These are phyloP conservation scores for Thaumatotibia leucotreta DNA, from an alignment of 1,140 invertebrate species.

Conservation along the genomic window DNA sequence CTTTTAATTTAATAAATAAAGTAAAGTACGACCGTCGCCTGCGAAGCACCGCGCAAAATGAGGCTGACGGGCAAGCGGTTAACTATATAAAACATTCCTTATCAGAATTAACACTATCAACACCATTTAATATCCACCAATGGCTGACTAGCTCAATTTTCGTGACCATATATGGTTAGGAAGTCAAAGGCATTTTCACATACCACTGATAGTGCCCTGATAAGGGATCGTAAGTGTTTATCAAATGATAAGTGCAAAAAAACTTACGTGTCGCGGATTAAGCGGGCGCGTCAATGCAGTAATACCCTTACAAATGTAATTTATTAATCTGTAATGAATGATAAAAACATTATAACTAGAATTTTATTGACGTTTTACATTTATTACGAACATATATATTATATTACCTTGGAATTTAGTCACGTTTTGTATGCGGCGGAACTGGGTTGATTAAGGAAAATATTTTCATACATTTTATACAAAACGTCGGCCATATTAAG, in stretches of 20 bases:
- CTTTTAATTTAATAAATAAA: conserved; percentile 46
- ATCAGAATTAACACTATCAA: conserved; percentile 64
- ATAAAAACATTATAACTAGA: conserved; percentile 29
- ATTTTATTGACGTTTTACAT: conserved; percentile 1
- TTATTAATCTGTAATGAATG: neutral
- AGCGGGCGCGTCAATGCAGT: neutral
- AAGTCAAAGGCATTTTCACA: conserved; percentile 41
- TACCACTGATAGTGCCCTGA: conserved; percentile 40
- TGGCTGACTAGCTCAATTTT: conserved; percentile 53
- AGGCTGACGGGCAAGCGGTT: conserved; percentile 46
- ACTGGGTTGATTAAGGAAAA: neutral
- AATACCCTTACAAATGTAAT: conserved; percentile 25
- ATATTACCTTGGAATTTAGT: neutral
- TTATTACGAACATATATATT: neutral
- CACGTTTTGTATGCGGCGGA: neutral
- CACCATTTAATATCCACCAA: conserved; percentile 54
- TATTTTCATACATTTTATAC: neutral
- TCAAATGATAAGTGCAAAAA: neutral
- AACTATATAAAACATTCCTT: conserved; percentile 69
- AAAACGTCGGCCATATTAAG: neutral
- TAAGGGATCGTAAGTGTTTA: conserved; percentile 36
- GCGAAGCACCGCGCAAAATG: conserved; percentile 61
- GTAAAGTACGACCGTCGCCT: conserved; percentile 50
- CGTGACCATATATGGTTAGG: conserved; percentile 71
- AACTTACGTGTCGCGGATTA: conserved; percentile 5